phyloP scores from a whole-genome alignment of 2,888 invertebrate species.

The Empis stercorea region DNA sequence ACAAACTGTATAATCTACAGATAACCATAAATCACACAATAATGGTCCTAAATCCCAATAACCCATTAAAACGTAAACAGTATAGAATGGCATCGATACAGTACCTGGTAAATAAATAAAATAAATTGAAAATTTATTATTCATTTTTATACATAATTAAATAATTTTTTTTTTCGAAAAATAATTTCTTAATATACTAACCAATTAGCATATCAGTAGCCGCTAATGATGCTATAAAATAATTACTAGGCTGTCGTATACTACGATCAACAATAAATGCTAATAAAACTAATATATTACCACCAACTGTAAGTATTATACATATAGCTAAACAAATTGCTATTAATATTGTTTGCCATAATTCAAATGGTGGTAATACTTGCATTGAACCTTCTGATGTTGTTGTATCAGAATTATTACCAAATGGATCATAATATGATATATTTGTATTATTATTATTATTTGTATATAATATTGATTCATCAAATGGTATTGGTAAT shows the following conservation, averaged over 20 bases:
- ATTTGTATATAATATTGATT: constrained; percentile 29
- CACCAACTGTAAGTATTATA: constrained; percentile 83
- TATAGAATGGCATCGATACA: constrained; percentile 97
- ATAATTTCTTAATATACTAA: constrained; percentile 9
- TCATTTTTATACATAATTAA: not conserved
- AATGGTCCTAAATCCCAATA: constrained; percentile 95
- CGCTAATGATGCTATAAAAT: constrained; percentile 96
- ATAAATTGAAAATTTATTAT: not conserved
- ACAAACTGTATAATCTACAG: constrained; percentile 97
- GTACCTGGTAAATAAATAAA: constrained; percentile 51
- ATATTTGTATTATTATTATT: constrained; percentile 22
- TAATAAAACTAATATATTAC: constrained; percentile 88
- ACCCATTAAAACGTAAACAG: constrained; percentile 90
- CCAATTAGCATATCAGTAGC: constrained; percentile 95
- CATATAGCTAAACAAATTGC: constrained; percentile 77
- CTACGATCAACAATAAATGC: constrained; percentile 91
- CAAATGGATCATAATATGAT: constrained; percentile 16
- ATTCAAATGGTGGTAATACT: constrained; percentile 70
- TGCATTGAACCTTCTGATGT: constrained; percentile 37
- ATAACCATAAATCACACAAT: constrained; percentile 95
- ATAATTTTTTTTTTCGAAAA: not conserved
- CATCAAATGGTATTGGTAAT: constrained; percentile 20
- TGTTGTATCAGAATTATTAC: constrained; percentile 24
- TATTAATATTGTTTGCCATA: constrained; percentile 83
- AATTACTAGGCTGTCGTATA: constrained; percentile 94